Evolutionary conservation across 2,888 invertebrate species (phyloP).

Genomic region (Microplitis deprimator): DNA sequence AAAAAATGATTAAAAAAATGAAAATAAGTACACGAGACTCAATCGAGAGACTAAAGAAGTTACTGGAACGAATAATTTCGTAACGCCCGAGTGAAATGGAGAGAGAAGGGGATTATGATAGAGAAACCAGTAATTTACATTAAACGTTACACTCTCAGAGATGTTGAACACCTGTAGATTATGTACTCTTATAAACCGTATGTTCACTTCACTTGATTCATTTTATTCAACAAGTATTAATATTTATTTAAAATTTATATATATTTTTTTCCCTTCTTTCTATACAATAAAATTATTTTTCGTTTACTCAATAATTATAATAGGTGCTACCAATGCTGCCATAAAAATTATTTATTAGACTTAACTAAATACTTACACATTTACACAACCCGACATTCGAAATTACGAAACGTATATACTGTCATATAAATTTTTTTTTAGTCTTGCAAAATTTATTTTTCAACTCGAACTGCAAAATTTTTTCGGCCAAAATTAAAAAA

Average conservation of each 20-base stretch:
- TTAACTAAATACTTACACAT: background rate
- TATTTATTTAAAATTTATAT: slow-evolving; percentile 27
- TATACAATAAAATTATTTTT: background rate
- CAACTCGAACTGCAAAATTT: too few species aligned
- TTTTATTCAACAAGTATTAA: slow-evolving; percentile 2
- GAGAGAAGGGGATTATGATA: slow-evolving; percentile 43
- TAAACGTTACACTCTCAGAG: slow-evolving; percentile 51
- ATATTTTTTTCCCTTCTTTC: slow-evolving; percentile 23
- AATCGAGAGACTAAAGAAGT: slow-evolving; percentile 2
- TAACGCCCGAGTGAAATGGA: slow-evolving; percentile 37
- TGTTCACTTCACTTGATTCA: background rate
- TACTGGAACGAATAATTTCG: slow-evolving; percentile 29
- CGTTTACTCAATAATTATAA: background rate
- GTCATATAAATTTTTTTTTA: too few species aligned
- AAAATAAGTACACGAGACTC: slow-evolving; percentile 13
- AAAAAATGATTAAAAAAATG: background rate
- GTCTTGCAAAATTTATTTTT: too few species aligned
- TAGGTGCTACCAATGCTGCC: background rate
- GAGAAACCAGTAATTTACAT: slow-evolving; percentile 59
- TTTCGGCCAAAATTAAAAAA: too few species aligned
- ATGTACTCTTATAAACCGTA: background rate
- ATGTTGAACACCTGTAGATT: slow-evolving; percentile 57
- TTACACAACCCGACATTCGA: background rate
- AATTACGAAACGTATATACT: background rate
- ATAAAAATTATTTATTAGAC: background rate